These are phyloP conservation scores for Drosophila sp. DNA, from an alignment of 1,140 invertebrate species.

Conservation along the genomic window DNA sequence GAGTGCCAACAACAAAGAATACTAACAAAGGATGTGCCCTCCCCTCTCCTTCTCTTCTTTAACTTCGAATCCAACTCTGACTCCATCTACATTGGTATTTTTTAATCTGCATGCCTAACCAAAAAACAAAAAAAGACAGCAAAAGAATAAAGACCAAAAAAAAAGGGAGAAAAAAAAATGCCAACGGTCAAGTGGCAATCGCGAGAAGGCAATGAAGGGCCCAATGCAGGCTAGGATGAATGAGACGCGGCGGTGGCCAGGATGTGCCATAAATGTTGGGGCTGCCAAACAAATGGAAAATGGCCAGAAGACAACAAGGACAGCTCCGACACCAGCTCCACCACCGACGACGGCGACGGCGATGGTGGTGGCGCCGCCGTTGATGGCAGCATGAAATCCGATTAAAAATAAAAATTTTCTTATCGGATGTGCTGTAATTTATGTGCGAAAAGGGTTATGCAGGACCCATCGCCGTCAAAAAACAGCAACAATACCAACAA, in stretches of 20 bases:
- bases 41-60: neutral
- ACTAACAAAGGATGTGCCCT: constrained; percentile 55
- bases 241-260: constrained; percentile 49
- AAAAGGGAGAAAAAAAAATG: constrained; percentile 27
- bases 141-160: constrained; percentile 29
- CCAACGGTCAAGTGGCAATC: constrained; percentile 68
- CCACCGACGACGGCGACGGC: constrained; percentile 30
- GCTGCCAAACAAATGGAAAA: constrained; percentile 60
- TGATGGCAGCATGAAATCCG: constrained; percentile 82
- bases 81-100: constrained; percentile 53
- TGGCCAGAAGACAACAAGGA: constrained; percentile 50
- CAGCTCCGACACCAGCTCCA: constrained; percentile 10
- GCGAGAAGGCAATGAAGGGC: constrained; percentile 46
- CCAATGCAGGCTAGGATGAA: constrained; percentile 48
- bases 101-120: constrained; percentile 61
- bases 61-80: constrained; percentile 30
- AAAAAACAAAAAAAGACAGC: constrained; percentile 28
- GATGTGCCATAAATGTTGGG: constrained; percentile 75
- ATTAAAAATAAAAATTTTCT: constrained; percentile 83
- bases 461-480: constrained; percentile 36
- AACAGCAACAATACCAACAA: constrained; percentile 4
- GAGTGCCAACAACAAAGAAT: constrained; percentile 57
- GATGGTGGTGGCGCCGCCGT: constrained; percentile 51
- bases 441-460: constrained; percentile 82
- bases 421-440: constrained; percentile 83